Base-by-base conservation (phyloP, 2,797 vertebrate species). In the Heliangelus exortis region DNA sequence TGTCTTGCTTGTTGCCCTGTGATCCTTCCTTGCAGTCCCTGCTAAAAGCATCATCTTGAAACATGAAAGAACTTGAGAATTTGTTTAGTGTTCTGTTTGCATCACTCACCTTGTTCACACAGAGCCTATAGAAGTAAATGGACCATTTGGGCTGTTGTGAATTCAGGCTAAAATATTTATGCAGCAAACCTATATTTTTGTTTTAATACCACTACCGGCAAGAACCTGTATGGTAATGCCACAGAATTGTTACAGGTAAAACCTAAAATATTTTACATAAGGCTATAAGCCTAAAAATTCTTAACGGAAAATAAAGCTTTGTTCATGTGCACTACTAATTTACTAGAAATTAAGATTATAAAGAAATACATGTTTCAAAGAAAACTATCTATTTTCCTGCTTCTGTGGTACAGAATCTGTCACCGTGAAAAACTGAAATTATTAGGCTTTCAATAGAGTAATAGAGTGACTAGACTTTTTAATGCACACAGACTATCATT, bases 361-460 rank as follows among this genome's bases (percentile, higher is more conserved):
- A 73, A 87, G 57, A 71, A 77, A 82, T 63, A 50, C 3, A 15
- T 58, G 17, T 51, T 84, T 68, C 55, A 78, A 68, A 74, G 29
- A 74, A 48, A 74, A 83, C 14, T 19, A 13, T 41, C 31, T 74
- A 1, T 86, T 90, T 92, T 81, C 55, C 39, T 48, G 9, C 34
- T 77, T 71, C 77, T 26, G 15, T 28, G 21, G 34, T 51, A 87
- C n/a, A 65, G 54, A 61, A 87, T 51, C n/a, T 85, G 54, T 75
- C 83, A 67, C 34, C 67, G 47, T 72, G 55, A 31, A 71, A 81
- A 90, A 23, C 9, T 65, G 74, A 81, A 78, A 72, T 73, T 9
- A 91, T 86, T 76, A 81, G 39, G 33, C 28, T 94, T 90, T 90
- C 73, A 72, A 33, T 20, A 91, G 41, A 71, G 34, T 84, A 72